A percentile compares a stretch with the other conserved stretches of the same genome.
Evolutionary conservation across 1,140 invertebrate genomes (phyloP).

Genomic region (Telenomus remus): DNA sequence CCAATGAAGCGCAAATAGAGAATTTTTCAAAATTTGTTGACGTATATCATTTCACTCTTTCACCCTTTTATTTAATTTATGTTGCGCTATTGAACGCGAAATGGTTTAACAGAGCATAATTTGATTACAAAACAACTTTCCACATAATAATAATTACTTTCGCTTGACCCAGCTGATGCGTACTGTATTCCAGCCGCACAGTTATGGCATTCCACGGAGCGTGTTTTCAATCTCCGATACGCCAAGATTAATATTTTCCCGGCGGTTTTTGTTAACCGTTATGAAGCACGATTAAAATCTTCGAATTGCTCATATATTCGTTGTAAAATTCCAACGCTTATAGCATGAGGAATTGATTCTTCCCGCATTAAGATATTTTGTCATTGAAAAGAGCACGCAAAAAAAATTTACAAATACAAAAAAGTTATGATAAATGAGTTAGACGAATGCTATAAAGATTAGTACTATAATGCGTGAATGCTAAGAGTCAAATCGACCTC

Average conservation of each 20-base stretch:
- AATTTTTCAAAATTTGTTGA: no score
- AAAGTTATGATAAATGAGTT: no score
- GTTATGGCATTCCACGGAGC: slow-evolving; percentile 9
- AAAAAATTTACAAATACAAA: no score
- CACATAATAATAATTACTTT: slow-evolving; percentile 12
- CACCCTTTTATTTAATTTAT: not conserved
- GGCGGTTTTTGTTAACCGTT: slow-evolving; percentile 26
- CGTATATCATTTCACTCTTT: no score
- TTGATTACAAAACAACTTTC: slow-evolving; percentile 10
- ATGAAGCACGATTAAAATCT: slow-evolving; percentile 8
- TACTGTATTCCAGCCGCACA: slow-evolving; percentile 5
- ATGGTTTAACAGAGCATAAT: slow-evolving; percentile 16
- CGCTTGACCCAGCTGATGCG: slow-evolving; percentile 9
- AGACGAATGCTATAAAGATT: slow-evolving; percentile 4
- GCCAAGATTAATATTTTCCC: slow-evolving; percentile 18
- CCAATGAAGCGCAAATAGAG: no score
- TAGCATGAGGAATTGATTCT: not conserved
- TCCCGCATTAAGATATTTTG: not conserved
- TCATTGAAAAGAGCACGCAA: no score
- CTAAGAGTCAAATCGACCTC: slow-evolving; percentile 47
- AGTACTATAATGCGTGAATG: slow-evolving; percentile 38
- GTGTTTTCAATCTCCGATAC: slow-evolving; percentile 11
- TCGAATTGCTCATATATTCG: not conserved
- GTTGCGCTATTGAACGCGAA: not conserved
- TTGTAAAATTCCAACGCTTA: not conserved